Evolutionary conservation across 2,113 vertebrate genomes (phyloP).

Genomic region (Pollachius pollachius): DNA sequence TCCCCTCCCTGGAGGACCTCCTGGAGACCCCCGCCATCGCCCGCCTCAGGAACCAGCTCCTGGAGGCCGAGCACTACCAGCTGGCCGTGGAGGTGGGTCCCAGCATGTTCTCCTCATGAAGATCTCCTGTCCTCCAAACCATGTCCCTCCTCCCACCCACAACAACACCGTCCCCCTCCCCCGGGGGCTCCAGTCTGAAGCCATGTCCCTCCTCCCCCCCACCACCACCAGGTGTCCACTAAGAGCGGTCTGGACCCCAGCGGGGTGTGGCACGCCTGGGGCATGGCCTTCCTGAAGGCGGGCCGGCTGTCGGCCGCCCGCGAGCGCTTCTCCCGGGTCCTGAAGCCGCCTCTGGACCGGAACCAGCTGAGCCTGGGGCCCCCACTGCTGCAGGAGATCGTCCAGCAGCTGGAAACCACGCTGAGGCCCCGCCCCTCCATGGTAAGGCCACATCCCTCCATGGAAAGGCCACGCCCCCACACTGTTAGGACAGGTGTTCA

Average conservation of each 20-base stretch:
- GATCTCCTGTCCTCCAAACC: too few species aligned
- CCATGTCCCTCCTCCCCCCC: too few species aligned
- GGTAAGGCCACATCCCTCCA: constrained; percentile 74
- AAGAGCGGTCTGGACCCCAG: constrained; percentile 90
- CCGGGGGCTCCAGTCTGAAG: too few species aligned
- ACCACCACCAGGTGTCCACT: constrained; percentile 84
- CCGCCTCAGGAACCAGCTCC: constrained; percentile 88
- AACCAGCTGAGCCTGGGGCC: constrained; percentile 86
- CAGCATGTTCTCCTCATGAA: too few species aligned
- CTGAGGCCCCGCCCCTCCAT: constrained; percentile 71
- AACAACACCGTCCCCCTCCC: too few species aligned
- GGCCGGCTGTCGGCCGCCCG: constrained; percentile 83
- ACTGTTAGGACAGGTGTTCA: too few species aligned
- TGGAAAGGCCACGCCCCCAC: constrained; percentile 59
- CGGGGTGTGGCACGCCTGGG: constrained; percentile 97
- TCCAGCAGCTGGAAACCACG: constrained; percentile 87
- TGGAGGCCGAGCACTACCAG: constrained; percentile 93
- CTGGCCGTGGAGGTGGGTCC: constrained; percentile 89
- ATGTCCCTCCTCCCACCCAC: neutral
- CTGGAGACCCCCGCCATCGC: constrained; percentile 86
- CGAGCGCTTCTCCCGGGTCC: constrained; percentile 89
- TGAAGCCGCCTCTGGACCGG: constrained; percentile 88
- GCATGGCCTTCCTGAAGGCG: constrained; percentile 91
- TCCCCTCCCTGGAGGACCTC: constrained; percentile 94
- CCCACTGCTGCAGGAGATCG: constrained; percentile 85